A percentile compares a stretch with the other conserved stretches of the same genome.
These are phyloP conservation scores for Limnodromus scolopaceus DNA, from an alignment of 2,797 vertebrate species.

Conservation along the genomic window DNA sequence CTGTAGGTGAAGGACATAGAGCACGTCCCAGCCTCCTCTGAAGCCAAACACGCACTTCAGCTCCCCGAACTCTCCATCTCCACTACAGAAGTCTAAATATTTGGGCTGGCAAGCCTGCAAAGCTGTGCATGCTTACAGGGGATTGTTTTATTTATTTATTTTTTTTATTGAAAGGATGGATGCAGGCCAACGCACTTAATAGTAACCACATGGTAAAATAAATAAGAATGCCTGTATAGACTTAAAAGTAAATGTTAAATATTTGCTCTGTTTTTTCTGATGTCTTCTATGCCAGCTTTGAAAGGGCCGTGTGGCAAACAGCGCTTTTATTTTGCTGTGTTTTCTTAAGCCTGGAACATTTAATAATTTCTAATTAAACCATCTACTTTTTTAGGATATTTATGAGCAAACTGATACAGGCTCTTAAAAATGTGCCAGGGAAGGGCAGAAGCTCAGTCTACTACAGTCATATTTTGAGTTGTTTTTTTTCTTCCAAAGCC, in stretches of 20 bases:
- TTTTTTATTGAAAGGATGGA: conserved; percentile 30
- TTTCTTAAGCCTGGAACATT: conserved; percentile 40
- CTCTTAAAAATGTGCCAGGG: background rate
- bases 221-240: conserved; percentile 57
- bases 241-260: conserved; percentile 63
- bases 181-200: conserved; percentile 62
- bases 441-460: background rate
- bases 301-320: conserved; percentile 28
- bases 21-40: background rate
- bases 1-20: background rate
- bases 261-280: conserved; percentile 50
- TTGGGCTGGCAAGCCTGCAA: conserved; percentile 59
- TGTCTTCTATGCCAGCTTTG: conserved; percentile 31
- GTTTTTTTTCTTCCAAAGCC: background rate
- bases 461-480: background rate
- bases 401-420: background rate
- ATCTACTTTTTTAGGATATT: conserved; percentile 51
- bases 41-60: background rate
- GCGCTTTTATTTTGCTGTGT: background rate
- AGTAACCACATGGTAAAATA: conserved; percentile 69
- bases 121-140: conserved; percentile 42
- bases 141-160: background rate
- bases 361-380: conserved; percentile 56
- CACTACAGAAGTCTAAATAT: conserved; percentile 48
- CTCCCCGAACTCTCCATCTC: background rate